Evolutionary conservation across 1,140 invertebrate genomes (phyloP).

Genomic region (Zaprionus ornatus): DNA sequence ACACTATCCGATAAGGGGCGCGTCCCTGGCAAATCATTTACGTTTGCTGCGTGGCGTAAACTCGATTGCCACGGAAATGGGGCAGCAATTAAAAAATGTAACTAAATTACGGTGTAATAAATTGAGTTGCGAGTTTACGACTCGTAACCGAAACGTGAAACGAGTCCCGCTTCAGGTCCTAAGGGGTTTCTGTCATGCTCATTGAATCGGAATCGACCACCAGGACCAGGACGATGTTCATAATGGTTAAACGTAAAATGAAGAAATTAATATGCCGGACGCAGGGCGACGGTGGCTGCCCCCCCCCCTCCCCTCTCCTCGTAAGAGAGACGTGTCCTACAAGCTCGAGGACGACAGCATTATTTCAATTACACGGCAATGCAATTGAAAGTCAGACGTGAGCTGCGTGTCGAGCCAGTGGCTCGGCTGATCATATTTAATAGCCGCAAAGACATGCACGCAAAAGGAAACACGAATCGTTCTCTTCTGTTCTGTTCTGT

Average conservation of each 20-base stretch:
- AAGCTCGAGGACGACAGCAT: conserved; percentile 20
- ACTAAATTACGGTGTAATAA: conserved; percentile 44
- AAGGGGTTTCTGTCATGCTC: conserved; percentile 33
- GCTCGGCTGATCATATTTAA: conserved; percentile 23
- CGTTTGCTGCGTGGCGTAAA: not conserved
- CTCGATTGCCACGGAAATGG: conserved; percentile 18
- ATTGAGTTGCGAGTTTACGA: conserved; percentile 53
- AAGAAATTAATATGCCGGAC: conserved; percentile 57
- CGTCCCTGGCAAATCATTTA: not conserved
- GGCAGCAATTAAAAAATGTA: conserved; percentile 42
- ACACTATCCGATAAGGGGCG: not conserved
- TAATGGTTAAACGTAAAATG: conserved; percentile 39
- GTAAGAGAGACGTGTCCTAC: conserved; percentile 2
- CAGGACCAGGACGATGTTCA: not conserved
- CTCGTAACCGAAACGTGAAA: conserved; percentile 19
- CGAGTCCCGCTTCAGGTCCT: not conserved
- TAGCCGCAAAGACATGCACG: conserved; percentile 28
- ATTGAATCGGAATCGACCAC: conserved; percentile 38
- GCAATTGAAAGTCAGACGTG: conserved; percentile 41
- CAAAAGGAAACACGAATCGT: conserved; percentile 22
- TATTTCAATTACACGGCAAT: conserved; percentile 49
- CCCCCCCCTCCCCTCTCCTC: too few species aligned
- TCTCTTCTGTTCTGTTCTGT: conserved; percentile 5
- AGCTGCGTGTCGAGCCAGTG: conserved; percentile 24
- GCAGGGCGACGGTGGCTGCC: conserved; percentile 8